Evolutionary conservation across 2,113 vertebrate species (phyloP).

Genomic region (Choloepus hoffmanni): DNA sequence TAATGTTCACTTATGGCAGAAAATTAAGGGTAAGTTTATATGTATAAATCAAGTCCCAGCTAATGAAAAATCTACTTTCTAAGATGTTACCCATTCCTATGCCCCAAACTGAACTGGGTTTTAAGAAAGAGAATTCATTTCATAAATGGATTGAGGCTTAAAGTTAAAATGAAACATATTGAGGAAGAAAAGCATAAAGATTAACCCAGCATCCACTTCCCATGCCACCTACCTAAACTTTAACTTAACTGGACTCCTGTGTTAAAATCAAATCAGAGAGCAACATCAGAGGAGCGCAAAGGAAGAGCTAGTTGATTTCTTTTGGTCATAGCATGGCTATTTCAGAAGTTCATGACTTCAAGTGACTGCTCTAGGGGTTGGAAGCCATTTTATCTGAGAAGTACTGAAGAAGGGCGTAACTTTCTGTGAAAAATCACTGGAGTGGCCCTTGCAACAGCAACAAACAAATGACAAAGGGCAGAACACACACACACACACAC

Average conservation of each 20-base stretch:
- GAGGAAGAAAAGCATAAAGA: neutral
- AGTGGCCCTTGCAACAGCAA: conserved; percentile 78
- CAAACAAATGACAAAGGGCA: conserved; percentile 80
- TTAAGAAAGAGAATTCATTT: neutral
- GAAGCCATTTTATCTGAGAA: conserved; percentile 79
- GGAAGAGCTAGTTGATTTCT: conserved; percentile 76
- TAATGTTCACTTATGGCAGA: neutral
- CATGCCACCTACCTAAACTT: conserved; percentile 48
- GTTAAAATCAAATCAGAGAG: conserved; percentile 61
- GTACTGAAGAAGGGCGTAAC: conserved; percentile 79
- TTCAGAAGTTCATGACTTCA: conserved; percentile 81
- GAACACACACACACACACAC: conserved; percentile 70
- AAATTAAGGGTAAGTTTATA: neutral
- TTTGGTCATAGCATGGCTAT: conserved; percentile 81
- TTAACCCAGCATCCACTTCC: neutral
- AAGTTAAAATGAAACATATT: conserved; percentile 18
- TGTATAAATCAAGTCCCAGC: neutral
- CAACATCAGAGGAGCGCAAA: conserved; percentile 59
- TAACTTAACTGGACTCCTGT: conserved; percentile 64
- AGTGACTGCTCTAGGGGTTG: conserved; percentile 78
- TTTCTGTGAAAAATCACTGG: conserved; percentile 79
- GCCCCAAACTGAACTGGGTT: neutral
- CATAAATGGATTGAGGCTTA: conserved; percentile 40
- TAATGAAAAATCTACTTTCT: neutral
- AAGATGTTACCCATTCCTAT: neutral